Percentiles rank a stretch among this genome's conserved stretches.
Conservation (phyloP, 2,888 invertebrate genomes). For the Corbicula japonica region DNA sequence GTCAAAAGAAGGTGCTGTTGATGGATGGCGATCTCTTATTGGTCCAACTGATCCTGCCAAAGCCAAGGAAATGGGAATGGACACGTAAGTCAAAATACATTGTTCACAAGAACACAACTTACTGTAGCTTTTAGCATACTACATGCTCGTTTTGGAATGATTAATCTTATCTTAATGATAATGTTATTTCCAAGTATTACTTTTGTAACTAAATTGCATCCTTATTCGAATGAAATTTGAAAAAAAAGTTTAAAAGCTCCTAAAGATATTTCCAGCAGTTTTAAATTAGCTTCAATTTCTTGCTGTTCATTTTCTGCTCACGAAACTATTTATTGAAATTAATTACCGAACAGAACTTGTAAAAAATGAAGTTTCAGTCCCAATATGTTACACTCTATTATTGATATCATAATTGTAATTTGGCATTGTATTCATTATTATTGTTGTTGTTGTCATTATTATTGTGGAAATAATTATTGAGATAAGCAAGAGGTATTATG, state of each 20-base stretch:
- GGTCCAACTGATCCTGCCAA: constrained; percentile 83
- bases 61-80: constrained; percentile 82
- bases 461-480: constrained; percentile 5
- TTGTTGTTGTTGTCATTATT: neutral
- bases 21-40: constrained; percentile 82
- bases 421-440: neutral
- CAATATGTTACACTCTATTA: neutral
- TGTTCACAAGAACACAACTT: too few relatives aligned
- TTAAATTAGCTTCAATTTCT: neutral
- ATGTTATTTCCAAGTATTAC: neutral
- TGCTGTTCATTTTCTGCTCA: neutral
- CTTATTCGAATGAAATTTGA: neutral
- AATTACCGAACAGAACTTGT: neutral
- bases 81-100: constrained; percentile 84
- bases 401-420: neutral
- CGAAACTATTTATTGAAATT: neutral
- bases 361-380: neutral
- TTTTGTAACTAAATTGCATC: neutral
- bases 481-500: neutral
- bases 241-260: neutral
- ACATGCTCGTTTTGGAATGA: too few relatives aligned
- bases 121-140: too few relatives aligned
- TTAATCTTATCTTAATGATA: too few relatives aligned
- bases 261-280: neutral
- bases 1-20: constrained; percentile 83